These are phyloP conservation scores for Micropterix aruncella DNA, from an alignment of 2,888 invertebrate genomes.

Conservation along the genomic window DNA sequence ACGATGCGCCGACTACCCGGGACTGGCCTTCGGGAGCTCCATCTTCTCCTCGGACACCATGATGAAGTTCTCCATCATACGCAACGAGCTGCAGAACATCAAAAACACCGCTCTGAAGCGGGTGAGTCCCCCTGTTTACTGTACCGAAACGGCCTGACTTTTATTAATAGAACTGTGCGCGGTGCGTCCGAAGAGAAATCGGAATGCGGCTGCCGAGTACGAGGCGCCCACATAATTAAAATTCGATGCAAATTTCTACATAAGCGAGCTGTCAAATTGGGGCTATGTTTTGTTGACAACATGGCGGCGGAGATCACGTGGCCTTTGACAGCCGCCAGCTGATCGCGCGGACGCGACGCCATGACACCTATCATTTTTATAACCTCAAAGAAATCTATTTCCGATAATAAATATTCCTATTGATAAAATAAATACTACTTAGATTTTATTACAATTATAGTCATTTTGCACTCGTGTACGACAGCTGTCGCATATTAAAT, in stretches of 20 bases:
- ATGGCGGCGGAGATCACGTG: too few relatives aligned
- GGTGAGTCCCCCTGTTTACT: slow-evolving; percentile 42
- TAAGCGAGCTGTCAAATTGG: too few relatives aligned
- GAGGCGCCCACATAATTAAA: not conserved
- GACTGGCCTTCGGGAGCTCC: slow-evolving; percentile 79
- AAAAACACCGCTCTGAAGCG: slow-evolving; percentile 91
- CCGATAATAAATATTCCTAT: too few relatives aligned
- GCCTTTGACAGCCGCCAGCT: not conserved
- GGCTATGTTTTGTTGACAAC: too few relatives aligned
- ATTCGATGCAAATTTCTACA: too few relatives aligned
- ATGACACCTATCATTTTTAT: too few relatives aligned
- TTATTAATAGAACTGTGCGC: not conserved
- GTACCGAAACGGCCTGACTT: not conserved
- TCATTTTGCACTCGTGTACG: too few relatives aligned
- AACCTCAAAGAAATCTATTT: too few relatives aligned
- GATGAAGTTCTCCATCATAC: slow-evolving; percentile 95
- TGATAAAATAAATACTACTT: too few relatives aligned
- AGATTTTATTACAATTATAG: too few relatives aligned
- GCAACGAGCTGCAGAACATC: slow-evolving; percentile 95
- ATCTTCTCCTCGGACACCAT: slow-evolving; percentile 93
- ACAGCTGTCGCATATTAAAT: too few relatives aligned
- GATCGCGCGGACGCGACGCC: not conserved
- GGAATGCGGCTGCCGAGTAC: not conserved
- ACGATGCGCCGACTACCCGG: slow-evolving; percentile 85
- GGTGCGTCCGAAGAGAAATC: not conserved